Percentiles rank a stretch among this genome's conserved stretches.
Evolutionary conservation across 2,113 vertebrate species (phyloP).

Genomic region (Nothoprocta pentlandii): DNA sequence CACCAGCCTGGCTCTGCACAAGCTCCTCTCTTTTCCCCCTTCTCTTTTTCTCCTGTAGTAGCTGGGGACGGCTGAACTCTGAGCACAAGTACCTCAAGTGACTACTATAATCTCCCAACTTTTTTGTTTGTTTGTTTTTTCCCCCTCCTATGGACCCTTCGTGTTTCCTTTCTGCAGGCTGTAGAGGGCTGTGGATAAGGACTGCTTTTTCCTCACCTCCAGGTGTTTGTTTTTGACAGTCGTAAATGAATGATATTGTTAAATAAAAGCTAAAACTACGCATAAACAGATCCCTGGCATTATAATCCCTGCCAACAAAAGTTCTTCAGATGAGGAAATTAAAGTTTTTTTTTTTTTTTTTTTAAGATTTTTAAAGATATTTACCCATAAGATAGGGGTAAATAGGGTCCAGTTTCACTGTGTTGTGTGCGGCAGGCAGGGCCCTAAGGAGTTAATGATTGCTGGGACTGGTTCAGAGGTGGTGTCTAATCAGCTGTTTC

Average conservation of each 20-base stretch:
- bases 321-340: not conserved
- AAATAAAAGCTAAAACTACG: not conserved
- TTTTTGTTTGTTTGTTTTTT: not conserved
- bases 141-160: fast-evolving
- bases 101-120: not conserved
- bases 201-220: not conserved
- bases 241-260: not conserved
- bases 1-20: not conserved
- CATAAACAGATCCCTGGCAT: not conserved
- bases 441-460: conserved; percentile 46
- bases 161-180: not conserved
- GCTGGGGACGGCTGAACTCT: not conserved
- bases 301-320: not conserved
- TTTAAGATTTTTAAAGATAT: not conserved
- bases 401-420: not conserved
- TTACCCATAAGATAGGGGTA: not conserved
- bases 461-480: not conserved
- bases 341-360: not conserved
- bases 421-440: not conserved
- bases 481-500: not conserved
- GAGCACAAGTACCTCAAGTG: not conserved
- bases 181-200: not conserved
- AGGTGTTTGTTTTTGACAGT: too few relatives aligned
- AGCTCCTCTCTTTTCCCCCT: not conserved
- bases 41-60: not conserved